Evolutionary conservation across 2,888 invertebrate species (phyloP), one percentile per base, ranked within the genome.

Genomic region (Cerceris rybyensis): DNA sequence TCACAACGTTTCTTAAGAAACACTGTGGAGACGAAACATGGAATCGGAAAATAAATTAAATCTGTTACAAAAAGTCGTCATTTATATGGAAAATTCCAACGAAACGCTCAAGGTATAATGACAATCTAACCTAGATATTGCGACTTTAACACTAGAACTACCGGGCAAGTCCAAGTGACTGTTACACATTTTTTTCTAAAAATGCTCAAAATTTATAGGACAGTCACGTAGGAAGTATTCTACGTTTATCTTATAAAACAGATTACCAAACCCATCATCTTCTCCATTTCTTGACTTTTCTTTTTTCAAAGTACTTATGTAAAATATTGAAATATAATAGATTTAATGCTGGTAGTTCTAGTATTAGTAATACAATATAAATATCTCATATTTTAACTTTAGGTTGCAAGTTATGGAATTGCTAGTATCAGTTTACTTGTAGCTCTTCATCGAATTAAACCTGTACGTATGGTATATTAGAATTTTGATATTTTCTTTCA

Each of bases 371-470:
- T 13, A 46, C 8, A 46, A 46, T 8, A 46, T 55, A 17, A 17
- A 17, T 5, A 63, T 61, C 50, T 28, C 9, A 9, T 49, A 17
- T 81, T 87, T 80, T 82, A 88, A 84, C 88, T 93, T 93, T 93
- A 95, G 94, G 93, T 94, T 88, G 93, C 94, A 64, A 94, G 94
- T 57, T 95, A 95, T 88, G 94, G 94, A 70, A 90, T 95, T 68
- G 94, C 94, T 43, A 93, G 94, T 67, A 92, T 94, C 68, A 94
- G 94, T 13, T 90, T 95, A 70, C 93, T 94, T 61, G 88, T 93
- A 80, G 94, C 95, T 14, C 91, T 95, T 85, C 93, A 94, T 87
- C 94, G 93, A 92, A 94, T 95, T 79, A 93, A 94, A 88, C 95
- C 95, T 88, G 95, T 95, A 93, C 92, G 93, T 93, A 87, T 70